Conservation (phyloP, 2,888 invertebrate species). For the Protodeltote pygarga region DNA sequence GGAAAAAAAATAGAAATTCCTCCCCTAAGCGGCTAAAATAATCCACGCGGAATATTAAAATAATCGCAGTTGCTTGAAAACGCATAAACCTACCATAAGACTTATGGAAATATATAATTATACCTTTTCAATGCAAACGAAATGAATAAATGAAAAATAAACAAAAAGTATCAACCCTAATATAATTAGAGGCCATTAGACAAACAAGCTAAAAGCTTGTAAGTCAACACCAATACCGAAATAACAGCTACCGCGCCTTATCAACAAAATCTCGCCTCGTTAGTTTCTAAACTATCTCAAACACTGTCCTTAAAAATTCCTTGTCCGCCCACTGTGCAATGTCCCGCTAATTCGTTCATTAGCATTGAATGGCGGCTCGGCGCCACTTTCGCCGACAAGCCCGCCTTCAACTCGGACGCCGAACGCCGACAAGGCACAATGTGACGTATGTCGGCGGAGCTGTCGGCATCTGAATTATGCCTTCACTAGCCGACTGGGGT, state of each 20-base stretch:
- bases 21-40: no score
- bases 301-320: conserved; percentile 31
- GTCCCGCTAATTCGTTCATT: conserved; percentile 58
- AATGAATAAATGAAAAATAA: no score
- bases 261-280: conserved; percentile 26
- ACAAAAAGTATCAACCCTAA: no score
- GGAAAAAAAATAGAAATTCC: no score
- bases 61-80: no score
- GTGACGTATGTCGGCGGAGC: conserved; percentile 43
- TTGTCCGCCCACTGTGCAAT: conserved; percentile 37
- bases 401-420: conserved; percentile 37
- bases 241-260: conserved; percentile 14
- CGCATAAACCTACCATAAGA: no score
- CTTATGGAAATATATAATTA: no score
- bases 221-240: conserved; percentile 3
- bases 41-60: no score
- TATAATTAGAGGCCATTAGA: no score
- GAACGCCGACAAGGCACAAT: conserved; percentile 48
- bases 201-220: conserved; percentile 1
- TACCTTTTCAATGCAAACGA: no score
- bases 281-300: conserved; percentile 25
- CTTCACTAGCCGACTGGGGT: conserved; percentile 35
- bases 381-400: conserved; percentile 54
- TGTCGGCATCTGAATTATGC: conserved; percentile 45
- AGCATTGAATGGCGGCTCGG: conserved; percentile 61